Evolutionary conservation across 1,140 invertebrate species (phyloP).

Genomic region (Portunus trituberculatus): DNA sequence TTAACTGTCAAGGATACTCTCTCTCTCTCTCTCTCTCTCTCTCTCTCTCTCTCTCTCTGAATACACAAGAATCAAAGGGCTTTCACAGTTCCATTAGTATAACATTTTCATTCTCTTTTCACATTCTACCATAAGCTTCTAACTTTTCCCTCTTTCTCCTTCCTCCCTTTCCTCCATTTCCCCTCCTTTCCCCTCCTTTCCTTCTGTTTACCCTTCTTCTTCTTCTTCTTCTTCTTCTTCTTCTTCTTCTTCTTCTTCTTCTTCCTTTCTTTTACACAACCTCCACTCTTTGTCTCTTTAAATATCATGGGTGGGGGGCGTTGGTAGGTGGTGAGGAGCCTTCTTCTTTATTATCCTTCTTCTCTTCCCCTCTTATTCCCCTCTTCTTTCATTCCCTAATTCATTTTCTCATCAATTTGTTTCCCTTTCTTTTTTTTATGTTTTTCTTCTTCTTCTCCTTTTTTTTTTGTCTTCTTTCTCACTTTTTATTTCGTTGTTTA

Average conservation of each 20-base stretch:
- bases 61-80: too few species aligned
- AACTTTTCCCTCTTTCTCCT: too few species aligned
- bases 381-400: too few species aligned
- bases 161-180: neutral
- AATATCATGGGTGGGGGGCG: too few species aligned
- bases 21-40: slow-evolving; percentile 44
- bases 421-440: too few species aligned
- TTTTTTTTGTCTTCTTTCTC: neutral
- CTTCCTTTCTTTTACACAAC: neutral
- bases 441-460: neutral
- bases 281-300: too few species aligned
- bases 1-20: slow-evolving; percentile 32
- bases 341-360: too few species aligned
- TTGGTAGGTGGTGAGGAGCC: too few species aligned
- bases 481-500: neutral
- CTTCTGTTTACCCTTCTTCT: neutral
- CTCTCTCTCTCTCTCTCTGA: neutral
- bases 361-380: too few species aligned
- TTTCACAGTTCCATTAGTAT: neutral
- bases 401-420: neutral
- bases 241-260: neutral
- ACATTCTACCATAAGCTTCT: neutral
- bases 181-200: neutral
- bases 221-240: neutral
- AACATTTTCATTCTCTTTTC: neutral